Conservation (phyloP, 1,140 invertebrate genomes). For the Brachionus manjavacas region DNA sequence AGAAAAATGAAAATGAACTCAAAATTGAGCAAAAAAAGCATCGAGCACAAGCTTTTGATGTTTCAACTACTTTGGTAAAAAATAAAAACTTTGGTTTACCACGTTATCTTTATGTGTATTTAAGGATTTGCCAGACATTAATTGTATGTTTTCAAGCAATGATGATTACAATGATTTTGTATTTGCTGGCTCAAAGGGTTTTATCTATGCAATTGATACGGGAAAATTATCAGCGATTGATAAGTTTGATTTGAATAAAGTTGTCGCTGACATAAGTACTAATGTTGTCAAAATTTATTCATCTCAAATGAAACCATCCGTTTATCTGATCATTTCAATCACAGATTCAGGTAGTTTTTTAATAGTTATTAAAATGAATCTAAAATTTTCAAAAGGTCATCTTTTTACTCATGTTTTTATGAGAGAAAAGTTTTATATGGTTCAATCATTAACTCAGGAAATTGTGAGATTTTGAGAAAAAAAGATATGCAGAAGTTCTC, state of each 20-base stretch:
- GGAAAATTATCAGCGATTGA: not conserved
- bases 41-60: not conserved
- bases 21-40: conserved; percentile 25
- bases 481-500: too few relatives aligned
- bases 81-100: not conserved
- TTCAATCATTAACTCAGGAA: not conserved
- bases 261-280: not conserved
- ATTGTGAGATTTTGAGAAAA: not conserved
- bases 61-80: not conserved
- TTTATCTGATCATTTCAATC: not conserved
- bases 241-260: not conserved
- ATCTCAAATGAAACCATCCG: not conserved
- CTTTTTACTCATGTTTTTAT: conserved; percentile 31
- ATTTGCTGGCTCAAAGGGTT: conserved; percentile 18
- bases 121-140: not conserved
- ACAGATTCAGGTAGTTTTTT: not conserved
- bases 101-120: not conserved
- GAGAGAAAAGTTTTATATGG: not conserved
- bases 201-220: not conserved
- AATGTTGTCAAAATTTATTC: not conserved
- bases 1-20: conserved; percentile 15
- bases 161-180: conserved; percentile 16
- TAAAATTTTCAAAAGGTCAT: not conserved
- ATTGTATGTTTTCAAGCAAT: not conserved
- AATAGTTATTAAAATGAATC: not conserved